Evolutionary conservation across 2,797 vertebrate genomes (phyloP).

Genomic region (Hemitrygon akajei): DNA sequence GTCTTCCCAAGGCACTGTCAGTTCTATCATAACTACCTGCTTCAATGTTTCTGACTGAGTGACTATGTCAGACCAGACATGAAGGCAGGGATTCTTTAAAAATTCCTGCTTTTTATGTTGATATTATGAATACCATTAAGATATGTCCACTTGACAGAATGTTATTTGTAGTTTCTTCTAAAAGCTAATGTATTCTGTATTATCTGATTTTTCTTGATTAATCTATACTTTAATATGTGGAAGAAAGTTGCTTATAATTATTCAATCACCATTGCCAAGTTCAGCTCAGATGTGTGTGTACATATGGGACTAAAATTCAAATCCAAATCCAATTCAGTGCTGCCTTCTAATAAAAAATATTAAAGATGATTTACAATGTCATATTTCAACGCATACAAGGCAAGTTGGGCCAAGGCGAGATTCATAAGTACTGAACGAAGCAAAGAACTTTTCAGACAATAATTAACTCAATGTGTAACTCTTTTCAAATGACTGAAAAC

Average conservation of each 20-base stretch:
- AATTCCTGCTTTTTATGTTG: background rate
- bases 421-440: background rate
- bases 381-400: background rate
- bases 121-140: background rate
- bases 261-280: background rate
- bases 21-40: no score
- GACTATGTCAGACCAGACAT: no score
- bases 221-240: background rate
- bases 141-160: background rate
- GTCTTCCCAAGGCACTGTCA: no score
- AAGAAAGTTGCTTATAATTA: background rate
- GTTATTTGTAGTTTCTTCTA: background rate
- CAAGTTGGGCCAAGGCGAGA: background rate
- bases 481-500: background rate
- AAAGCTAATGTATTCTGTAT: background rate
- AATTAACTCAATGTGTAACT: slow-evolving; percentile 33
- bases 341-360: slow-evolving; percentile 19
- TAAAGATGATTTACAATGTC: slow-evolving; percentile 15
- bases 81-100: background rate
- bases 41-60: no score
- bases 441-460: background rate
- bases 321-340: background rate
- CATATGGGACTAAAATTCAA: background rate
- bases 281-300: background rate
- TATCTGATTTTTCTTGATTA: background rate